Percentiles rank a stretch among this genome's conserved stretches.
phyloP scores from a whole-genome alignment of 2,797 vertebrate genomes.

The Harpagifer antarcticus region DNA sequence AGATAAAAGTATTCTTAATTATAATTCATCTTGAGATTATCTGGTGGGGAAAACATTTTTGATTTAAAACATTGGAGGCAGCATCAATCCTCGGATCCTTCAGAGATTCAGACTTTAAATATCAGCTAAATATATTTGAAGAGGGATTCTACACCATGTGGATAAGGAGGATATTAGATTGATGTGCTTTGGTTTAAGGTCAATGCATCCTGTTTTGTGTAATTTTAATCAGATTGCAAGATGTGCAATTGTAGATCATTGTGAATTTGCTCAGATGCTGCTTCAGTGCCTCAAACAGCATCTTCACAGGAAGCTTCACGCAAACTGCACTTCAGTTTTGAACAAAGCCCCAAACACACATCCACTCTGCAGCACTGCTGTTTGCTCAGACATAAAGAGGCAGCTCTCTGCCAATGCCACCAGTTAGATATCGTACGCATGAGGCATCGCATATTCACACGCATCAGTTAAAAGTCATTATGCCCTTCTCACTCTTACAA shows the following conservation, averaged over 20 bases:
- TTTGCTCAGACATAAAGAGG: conserved; percentile 52
- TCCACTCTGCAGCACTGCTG: conserved; percentile 29
- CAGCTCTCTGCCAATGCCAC: conserved; percentile 48
- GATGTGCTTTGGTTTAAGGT: rapidly evolving
- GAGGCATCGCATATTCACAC: conserved; percentile 65
- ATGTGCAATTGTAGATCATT: neutral
- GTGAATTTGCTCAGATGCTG: neutral
- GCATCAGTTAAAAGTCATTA: conserved; percentile 80
- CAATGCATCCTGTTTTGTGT: neutral
- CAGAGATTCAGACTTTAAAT: neutral
- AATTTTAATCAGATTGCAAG: conserved; percentile 12
- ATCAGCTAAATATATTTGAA: neutral
- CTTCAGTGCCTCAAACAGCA: conserved; percentile 25
- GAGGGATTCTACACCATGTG: neutral
- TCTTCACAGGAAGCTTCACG: conserved; percentile 36
- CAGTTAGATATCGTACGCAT: conserved; percentile 61
- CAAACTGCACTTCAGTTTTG: conserved; percentile 33
- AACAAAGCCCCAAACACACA: conserved; percentile 39
- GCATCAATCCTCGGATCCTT: neutral
- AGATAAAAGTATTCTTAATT: neutral
- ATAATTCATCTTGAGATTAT: neutral
- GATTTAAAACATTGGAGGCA: neutral
- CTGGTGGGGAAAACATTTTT: neutral
- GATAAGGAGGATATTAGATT: neutral
- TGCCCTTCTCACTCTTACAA: conserved; percentile 72